Conservation (phyloP, 1,140 invertebrate genomes). For the Grapholita molesta region DNA sequence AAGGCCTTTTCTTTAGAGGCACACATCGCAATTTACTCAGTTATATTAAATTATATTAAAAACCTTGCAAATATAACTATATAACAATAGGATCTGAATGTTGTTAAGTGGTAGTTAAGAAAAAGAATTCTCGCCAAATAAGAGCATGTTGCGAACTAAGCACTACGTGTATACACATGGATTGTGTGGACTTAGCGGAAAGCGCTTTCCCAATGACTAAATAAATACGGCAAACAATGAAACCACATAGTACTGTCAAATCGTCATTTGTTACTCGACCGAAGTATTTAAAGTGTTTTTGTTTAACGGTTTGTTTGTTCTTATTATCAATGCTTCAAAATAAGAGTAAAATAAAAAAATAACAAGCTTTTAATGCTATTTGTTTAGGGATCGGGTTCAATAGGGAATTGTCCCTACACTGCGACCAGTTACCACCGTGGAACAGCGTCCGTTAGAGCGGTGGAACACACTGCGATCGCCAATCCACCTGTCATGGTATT, state of each 20-base stretch:
- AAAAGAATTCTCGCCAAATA: background rate
- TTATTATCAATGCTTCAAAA: conserved; percentile 9
- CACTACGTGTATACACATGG: background rate
- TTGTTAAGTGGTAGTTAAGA: no score
- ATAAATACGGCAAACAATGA: background rate
- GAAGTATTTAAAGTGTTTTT: background rate
- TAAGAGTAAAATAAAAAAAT: background rate
- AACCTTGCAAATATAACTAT: background rate
- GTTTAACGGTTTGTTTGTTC: background rate
- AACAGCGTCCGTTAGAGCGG: no score
- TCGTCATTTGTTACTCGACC: background rate
- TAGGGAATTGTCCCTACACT: no score
- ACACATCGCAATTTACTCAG: background rate
- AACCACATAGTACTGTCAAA: background rate
- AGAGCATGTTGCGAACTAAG: background rate
- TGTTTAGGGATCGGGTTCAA: no score
- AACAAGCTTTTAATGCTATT: no score
- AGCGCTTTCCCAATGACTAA: background rate
- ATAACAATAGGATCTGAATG: background rate
- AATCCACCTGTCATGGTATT: no score
- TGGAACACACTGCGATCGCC: no score
- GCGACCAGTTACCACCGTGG: no score
- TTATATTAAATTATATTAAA: background rate
- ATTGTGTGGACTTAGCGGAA: background rate
- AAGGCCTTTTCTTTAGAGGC: background rate